These are phyloP conservation scores for Pteropus alecto DNA, from an alignment of 2,113 vertebrate species.

Conservation along the genomic window DNA sequence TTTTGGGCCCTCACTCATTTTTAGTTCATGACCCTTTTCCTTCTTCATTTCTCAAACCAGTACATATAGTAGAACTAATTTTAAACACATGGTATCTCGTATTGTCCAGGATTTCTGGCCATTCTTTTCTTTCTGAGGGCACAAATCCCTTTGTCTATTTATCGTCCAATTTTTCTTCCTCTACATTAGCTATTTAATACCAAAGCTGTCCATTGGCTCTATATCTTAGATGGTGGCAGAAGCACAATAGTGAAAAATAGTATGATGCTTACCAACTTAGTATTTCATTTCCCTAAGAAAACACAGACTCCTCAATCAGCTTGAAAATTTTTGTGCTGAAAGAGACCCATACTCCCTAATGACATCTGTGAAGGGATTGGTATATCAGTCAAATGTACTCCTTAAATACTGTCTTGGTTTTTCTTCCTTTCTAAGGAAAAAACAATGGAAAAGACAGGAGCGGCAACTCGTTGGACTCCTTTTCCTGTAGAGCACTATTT, in stretches of 20 bases:
- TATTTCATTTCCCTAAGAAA: neutral
- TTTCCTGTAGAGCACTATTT: neutral
- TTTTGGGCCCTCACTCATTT: neutral
- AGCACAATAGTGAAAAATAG: constrained; percentile 39
- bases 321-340: constrained; percentile 2
- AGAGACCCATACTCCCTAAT: neutral
- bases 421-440: constrained; percentile 16
- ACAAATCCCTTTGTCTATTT: constrained; percentile 57
- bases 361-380: neutral
- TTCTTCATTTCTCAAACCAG: constrained; percentile 43
- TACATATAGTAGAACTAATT: constrained; percentile 22
- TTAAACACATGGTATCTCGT: constrained; percentile 54
- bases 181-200: constrained; percentile 66
- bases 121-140: constrained; percentile 55
- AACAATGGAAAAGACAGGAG: neutral
- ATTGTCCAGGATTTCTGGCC: constrained; percentile 69
- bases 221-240: constrained; percentile 48
- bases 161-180: constrained; percentile 70
- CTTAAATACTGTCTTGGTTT: neutral
- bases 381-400: neutral
- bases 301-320: neutral
- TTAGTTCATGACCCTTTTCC: neutral
- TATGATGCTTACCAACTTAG: neutral
- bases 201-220: neutral
- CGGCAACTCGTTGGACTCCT: neutral